Conservation (phyloP, 2,888 invertebrate species). For the Nomada hirtipes region DNA sequence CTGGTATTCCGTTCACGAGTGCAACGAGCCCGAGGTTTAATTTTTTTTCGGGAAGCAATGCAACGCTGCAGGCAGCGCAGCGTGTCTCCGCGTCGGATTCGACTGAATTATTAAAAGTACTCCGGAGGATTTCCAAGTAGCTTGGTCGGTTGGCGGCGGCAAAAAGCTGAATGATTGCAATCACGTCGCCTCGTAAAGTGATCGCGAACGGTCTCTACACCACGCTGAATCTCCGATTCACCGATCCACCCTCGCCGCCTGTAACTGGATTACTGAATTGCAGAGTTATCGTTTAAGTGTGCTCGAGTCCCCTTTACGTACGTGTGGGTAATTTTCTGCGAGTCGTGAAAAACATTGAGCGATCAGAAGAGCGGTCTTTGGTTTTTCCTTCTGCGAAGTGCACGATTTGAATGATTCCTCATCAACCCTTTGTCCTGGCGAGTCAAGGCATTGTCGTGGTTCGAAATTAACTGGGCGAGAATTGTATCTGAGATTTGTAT, state of each 20-base stretch:
- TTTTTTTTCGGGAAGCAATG: conserved; percentile 37
- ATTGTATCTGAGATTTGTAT: no score
- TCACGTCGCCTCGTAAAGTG: conserved; percentile 76
- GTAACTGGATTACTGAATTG: conserved; percentile 47
- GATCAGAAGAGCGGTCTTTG: neutral
- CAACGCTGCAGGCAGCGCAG: neutral
- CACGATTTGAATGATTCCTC: neutral
- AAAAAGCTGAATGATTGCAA: conserved; percentile 73
- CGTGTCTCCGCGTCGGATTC: conserved; percentile 55
- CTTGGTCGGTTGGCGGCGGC: conserved; percentile 30
- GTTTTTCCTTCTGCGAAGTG: no score
- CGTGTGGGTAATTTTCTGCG: neutral
- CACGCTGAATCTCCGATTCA: conserved; percentile 28
- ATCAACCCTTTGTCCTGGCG: no score
- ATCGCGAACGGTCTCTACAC: conserved; percentile 64
- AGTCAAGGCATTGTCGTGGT: no score
- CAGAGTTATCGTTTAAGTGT: neutral
- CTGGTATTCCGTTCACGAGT: conserved; percentile 61
- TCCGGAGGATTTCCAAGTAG: conserved; percentile 65
- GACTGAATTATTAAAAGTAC: conserved; percentile 73
- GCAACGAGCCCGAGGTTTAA: conserved; percentile 45
- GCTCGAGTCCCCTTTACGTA: no score
- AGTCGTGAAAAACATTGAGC: conserved; percentile 24
- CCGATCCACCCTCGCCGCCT: neutral
- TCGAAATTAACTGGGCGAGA: no score